Conservation (phyloP, 2,113 vertebrate species). For the Melanocharis versteri region DNA sequence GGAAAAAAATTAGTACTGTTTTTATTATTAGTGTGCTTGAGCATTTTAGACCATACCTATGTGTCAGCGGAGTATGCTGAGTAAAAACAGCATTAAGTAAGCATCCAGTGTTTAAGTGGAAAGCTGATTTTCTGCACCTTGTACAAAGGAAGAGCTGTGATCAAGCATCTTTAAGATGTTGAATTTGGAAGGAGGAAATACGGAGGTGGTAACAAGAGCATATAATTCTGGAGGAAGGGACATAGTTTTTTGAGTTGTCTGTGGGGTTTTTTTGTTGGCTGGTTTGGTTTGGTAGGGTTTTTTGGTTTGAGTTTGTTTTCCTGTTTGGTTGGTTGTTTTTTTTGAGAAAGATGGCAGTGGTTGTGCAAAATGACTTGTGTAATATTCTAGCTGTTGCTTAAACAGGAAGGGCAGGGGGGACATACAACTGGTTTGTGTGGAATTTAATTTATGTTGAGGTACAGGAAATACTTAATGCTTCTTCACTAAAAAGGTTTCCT, state of each 20-base stretch:
- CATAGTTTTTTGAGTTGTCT: background rate
- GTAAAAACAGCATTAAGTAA: background rate
- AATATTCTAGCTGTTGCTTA: background rate
- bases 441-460: background rate
- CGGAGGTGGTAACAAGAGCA: background rate
- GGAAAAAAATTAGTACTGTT: background rate
- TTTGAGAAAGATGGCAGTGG: background rate
- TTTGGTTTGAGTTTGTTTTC: background rate
- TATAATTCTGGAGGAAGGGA: background rate
- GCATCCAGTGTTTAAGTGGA: background rate
- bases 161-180: background rate
- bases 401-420: background rate
- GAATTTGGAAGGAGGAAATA: background rate
- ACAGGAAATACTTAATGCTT: background rate
- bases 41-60: background rate
- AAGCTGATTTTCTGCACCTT: background rate
- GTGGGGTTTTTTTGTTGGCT: fast-evolving
- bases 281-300: background rate
- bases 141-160: background rate
- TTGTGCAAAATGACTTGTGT: background rate
- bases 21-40: background rate
- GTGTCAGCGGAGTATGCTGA: background rate
- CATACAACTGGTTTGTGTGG: background rate
- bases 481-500: background rate
- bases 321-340: background rate